A percentile compares a stretch with the other conserved stretches of the same genome.
These are phyloP conservation scores for Ceratina australensis DNA, from an alignment of 1,140 invertebrate species.

Conservation along the genomic window DNA sequence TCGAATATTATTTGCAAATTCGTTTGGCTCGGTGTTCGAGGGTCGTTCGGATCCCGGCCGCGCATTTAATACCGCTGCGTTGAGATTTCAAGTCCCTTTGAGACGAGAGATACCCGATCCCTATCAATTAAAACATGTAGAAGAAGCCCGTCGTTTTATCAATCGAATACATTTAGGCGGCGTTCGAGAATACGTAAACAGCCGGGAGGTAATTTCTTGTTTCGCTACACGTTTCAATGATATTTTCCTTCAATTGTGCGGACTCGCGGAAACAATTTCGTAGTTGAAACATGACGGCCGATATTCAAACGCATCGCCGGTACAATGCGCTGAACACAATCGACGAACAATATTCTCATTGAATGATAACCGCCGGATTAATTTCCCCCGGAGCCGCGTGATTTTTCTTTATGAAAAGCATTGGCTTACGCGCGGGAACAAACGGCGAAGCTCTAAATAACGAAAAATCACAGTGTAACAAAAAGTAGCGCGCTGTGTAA, in stretches of 20 bases:
- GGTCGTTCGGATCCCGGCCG: constrained; percentile 14
- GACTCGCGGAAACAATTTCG: too few relatives aligned
- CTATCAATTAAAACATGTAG: constrained; percentile 47
- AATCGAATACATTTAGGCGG: not conserved
- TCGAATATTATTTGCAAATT: constrained; percentile 43
- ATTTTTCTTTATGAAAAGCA: too few relatives aligned
- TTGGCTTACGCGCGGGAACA: too few relatives aligned
- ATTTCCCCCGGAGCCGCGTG: too few relatives aligned
- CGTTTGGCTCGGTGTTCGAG: constrained; percentile 8
- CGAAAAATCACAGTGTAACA: not conserved
- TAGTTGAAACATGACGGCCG: too few relatives aligned
- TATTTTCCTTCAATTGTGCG: too few relatives aligned
- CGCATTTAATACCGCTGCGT: constrained; percentile 41
- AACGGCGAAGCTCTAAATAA: not conserved
- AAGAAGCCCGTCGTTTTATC: constrained; percentile 15
- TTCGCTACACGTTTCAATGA: not conserved
- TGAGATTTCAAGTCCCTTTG: constrained; percentile 38
- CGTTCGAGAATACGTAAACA: constrained; percentile 14
- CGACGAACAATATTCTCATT: too few relatives aligned
- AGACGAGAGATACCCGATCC: too few relatives aligned
- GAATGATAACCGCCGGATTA: too few relatives aligned
- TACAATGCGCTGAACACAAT: too few relatives aligned
- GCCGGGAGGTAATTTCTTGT: not conserved
- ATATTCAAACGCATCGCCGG: too few relatives aligned
- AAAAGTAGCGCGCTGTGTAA: not conserved